These are phyloP conservation scores for Tetragnatha montana DNA, from an alignment of 2,888 invertebrate genomes.

Conservation along the genomic window DNA sequence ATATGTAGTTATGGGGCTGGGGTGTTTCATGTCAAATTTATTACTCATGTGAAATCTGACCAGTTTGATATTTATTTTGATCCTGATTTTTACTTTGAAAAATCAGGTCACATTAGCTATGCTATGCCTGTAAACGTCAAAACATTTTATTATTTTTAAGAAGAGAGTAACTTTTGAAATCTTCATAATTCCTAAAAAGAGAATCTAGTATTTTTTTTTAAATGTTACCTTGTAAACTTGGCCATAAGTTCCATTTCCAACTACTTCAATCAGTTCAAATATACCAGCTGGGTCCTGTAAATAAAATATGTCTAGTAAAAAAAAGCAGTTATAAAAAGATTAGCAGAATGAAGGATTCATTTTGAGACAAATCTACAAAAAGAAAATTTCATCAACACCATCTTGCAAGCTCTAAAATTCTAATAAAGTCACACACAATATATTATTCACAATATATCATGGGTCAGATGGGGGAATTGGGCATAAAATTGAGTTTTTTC, in stretches of 20 bases:
- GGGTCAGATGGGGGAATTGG: no score
- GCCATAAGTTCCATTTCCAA: constrained; percentile 99
- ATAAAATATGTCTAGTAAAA: not conserved
- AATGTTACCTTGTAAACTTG: constrained; percentile 96
- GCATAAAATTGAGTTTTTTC: no score
- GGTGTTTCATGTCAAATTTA: no score
- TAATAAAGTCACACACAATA: not conserved
- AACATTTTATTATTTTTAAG: not conserved
- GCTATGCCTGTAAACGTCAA: not conserved
- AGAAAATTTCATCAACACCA: not conserved
- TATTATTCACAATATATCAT: not conserved
- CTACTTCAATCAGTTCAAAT: constrained; percentile 99
- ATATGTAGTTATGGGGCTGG: no score
- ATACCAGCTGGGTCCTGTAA: constrained; percentile 98
- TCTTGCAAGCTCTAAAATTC: not conserved
- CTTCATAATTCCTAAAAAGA: not conserved
- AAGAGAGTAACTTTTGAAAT: not conserved
- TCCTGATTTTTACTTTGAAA: no score
- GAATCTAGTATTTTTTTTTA: not conserved
- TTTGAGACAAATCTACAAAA: not conserved
- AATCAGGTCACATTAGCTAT: not conserved
- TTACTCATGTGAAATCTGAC: no score
- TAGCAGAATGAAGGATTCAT: no score
- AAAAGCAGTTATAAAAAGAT: not conserved
- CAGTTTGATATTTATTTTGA: no score